Conservation (phyloP, 2,113 vertebrate genomes). For the Prunella himalayana region DNA sequence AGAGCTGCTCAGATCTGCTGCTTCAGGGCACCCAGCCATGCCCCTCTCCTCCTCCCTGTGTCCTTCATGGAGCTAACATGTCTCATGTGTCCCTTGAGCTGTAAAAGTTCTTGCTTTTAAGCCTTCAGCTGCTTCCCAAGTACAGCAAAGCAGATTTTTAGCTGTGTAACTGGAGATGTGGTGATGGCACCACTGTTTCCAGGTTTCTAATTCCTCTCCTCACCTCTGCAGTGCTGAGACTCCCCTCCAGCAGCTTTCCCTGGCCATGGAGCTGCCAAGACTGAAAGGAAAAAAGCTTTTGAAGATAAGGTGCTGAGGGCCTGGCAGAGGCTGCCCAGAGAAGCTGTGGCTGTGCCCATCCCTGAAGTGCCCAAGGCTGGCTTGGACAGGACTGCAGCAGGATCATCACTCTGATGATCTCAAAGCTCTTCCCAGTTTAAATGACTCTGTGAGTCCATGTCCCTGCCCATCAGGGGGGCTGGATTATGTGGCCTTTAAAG, state of each 20-base stretch:
- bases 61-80: accelerated
- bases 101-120: background rate
- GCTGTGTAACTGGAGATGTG: background rate
- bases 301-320: background rate
- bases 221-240: background rate
- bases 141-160: background rate
- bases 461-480: accelerated
- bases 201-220: background rate
- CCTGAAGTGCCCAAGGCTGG: background rate
- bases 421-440: background rate
- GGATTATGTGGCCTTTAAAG: background rate
- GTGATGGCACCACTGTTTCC: accelerated
- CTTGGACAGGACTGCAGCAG: accelerated
- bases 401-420: background rate
- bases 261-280: background rate
- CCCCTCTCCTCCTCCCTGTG: background rate
- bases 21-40: background rate
- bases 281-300: background rate
- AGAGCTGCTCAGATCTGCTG: background rate
- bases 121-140: background rate
- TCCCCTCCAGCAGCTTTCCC: background rate
- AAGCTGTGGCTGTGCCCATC: background rate
- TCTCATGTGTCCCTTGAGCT: accelerated
- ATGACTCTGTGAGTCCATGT: background rate
- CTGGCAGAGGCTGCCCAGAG: background rate